phyloP scores from a whole-genome alignment of 2,113 vertebrate species.

The Proteles cristata region DNA sequence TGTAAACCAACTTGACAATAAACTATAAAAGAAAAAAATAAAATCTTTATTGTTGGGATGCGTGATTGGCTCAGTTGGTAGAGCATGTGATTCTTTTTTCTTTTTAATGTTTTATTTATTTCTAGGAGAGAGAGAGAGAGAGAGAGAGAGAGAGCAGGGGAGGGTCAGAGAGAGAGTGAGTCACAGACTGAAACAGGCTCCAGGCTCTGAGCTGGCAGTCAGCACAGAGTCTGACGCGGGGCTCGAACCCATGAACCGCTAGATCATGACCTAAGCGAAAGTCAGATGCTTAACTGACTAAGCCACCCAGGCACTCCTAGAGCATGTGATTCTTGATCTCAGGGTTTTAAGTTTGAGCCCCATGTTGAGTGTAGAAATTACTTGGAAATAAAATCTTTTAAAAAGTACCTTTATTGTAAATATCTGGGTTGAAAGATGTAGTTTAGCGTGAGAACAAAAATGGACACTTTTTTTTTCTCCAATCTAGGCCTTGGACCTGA shows the following conservation, averaged over 20 bases:
- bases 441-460: background rate
- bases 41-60: background rate
- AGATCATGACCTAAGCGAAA: too few species aligned
- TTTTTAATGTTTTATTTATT: too few species aligned
- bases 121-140: too few species aligned
- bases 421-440: background rate
- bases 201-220: too few species aligned
- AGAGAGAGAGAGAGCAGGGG: too few species aligned
- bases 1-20: too few species aligned
- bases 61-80: background rate
- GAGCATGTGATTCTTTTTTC: background rate
- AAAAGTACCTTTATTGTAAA: background rate
- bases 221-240: too few species aligned
- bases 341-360: background rate
- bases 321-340: background rate
- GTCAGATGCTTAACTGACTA: too few species aligned
- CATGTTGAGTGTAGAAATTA: background rate
- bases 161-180: too few species aligned
- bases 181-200: too few species aligned
- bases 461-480: background rate
- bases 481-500: accelerated
- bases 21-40: background rate
- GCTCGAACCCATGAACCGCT: too few species aligned
- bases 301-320: background rate
- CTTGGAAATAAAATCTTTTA: background rate